A percentile compares a stretch with the other conserved stretches of the same genome.
phyloP scores from a whole-genome alignment of 2,888 invertebrate genomes.

The Trachelus tabidus region DNA sequence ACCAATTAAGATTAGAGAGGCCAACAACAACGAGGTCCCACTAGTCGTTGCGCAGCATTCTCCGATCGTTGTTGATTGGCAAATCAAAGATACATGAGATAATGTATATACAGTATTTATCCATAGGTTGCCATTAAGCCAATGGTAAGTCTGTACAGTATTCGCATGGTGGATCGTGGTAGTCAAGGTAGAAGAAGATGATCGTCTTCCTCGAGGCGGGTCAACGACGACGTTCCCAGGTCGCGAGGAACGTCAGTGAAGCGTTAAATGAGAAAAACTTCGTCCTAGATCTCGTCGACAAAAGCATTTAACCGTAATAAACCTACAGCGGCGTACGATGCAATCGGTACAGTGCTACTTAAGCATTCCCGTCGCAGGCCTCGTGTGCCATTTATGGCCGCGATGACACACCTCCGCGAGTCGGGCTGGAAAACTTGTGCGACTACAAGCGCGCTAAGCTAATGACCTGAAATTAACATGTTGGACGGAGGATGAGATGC shows the following conservation, averaged over 20 bases:
- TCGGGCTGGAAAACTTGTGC: background rate
- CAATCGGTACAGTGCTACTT: background rate
- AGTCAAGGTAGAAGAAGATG: background rate
- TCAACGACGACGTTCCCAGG: background rate
- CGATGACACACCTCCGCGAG: background rate
- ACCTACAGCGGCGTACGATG: background rate
- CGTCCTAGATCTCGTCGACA: slow-evolving; percentile 3
- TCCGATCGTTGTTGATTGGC: background rate
- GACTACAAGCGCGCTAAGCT: background rate
- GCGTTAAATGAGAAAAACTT: slow-evolving; percentile 1
- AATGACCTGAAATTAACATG: background rate
- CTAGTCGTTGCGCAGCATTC: background rate
- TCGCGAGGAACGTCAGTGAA: background rate
- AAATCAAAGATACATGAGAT: slow-evolving; percentile 6
- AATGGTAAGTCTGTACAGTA: background rate
- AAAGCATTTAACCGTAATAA: background rate
- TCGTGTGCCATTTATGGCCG: background rate
- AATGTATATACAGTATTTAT: background rate
- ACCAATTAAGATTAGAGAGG: background rate
- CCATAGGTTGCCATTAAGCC: background rate
- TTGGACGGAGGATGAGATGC: background rate
- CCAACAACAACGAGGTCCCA: background rate
- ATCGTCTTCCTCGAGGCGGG: background rate
- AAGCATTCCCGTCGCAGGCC: background rate
- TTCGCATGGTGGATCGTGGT: background rate